phyloP scores from a whole-genome alignment of 1,140 invertebrate species.

The Calephelis nemesis region DNA sequence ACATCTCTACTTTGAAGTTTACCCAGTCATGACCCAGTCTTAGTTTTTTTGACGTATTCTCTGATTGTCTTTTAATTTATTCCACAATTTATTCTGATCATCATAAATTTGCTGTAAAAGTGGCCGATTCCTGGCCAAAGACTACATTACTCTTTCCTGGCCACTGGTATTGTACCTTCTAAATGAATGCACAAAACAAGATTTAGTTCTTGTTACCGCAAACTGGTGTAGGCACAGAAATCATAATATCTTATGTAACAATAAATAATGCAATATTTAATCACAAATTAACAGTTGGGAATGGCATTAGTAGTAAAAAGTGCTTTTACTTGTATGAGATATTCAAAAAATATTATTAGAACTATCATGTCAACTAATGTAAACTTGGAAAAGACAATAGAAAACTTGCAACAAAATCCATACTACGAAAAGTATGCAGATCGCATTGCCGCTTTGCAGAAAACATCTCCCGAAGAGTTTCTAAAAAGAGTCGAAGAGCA shows the following conservation, averaged over 20 bases:
- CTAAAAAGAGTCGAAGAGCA: constrained; percentile 82
- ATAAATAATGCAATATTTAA: background rate
- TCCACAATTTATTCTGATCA: too few relatives aligned
- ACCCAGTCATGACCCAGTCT: too few relatives aligned
- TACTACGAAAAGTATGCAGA: constrained; percentile 90
- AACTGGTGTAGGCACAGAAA: too few relatives aligned
- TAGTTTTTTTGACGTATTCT: too few relatives aligned
- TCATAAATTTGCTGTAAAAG: too few relatives aligned
- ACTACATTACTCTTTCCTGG: too few relatives aligned
- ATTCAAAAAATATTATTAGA: background rate
- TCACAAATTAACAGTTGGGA: background rate
- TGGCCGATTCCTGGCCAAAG: too few relatives aligned
- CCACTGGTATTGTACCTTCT: too few relatives aligned
- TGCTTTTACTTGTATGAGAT: constrained; percentile 54
- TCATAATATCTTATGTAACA: background rate
- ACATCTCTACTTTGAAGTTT: too few relatives aligned
- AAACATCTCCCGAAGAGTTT: constrained; percentile 88
- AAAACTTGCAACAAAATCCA: constrained; percentile 87
- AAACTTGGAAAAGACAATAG: constrained; percentile 80
- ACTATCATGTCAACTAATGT: constrained; percentile 16
- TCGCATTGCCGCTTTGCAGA: constrained; percentile 87
- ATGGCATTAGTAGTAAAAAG: constrained; percentile 25
- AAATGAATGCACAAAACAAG: too few relatives aligned
- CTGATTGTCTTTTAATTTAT: too few relatives aligned
- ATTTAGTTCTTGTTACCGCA: too few relatives aligned